Evolutionary conservation across 2,113 vertebrate genomes (phyloP).

Genomic region (Phylloscopus whistleri): DNA sequence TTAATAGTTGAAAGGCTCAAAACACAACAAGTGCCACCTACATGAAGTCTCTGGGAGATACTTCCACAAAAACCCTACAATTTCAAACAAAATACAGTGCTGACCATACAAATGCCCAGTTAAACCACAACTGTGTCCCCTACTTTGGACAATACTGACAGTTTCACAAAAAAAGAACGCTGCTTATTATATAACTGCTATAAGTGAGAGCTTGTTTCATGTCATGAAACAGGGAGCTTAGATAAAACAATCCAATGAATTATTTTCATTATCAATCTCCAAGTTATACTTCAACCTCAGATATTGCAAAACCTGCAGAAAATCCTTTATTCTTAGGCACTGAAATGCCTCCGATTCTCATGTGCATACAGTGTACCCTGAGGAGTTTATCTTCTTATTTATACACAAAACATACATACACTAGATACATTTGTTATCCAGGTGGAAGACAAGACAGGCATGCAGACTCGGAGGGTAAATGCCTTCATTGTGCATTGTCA

Average conservation of each 20-base stretch:
- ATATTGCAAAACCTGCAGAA: neutral
- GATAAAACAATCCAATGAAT: neutral
- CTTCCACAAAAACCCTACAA: neutral
- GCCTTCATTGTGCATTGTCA: neutral
- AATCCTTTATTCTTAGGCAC: neutral
- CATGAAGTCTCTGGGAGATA: neutral
- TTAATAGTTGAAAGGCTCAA: neutral
- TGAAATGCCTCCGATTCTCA: neutral
- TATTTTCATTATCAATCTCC: neutral
- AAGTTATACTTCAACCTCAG: neutral
- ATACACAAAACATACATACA: neutral
- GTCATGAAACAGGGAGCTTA: neutral
- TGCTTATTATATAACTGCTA: neutral
- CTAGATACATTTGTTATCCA: neutral
- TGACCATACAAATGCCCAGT: neutral
- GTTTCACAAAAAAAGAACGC: neutral
- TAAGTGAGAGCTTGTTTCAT: neutral
- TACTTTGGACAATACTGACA: neutral
- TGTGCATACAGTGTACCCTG: rapidly evolving
- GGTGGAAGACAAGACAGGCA: neutral
- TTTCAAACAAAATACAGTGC: neutral
- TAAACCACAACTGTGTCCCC: neutral
- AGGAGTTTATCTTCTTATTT: neutral
- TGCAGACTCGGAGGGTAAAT: neutral
- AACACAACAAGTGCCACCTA: neutral